phyloP scores from a whole-genome alignment of 2,888 invertebrate genomes.

The Thymelicus sylvestris region DNA sequence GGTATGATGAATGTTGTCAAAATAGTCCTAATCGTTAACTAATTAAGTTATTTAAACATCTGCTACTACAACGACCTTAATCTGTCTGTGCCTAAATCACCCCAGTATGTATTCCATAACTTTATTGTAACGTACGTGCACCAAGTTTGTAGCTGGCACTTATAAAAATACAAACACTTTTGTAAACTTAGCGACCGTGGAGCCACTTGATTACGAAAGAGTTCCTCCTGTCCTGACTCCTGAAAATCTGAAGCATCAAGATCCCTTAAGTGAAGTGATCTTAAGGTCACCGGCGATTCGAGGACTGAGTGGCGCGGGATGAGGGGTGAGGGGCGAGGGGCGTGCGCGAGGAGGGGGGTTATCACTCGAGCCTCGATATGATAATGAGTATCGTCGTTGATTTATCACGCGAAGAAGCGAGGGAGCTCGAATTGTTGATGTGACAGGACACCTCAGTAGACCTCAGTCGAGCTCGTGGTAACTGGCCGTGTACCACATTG shows the following conservation, averaged over 20 bases:
- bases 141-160: too few relatives aligned
- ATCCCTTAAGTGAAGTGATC: constrained; percentile 15
- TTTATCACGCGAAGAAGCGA: constrained; percentile 4
- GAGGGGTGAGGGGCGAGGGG: constrained; percentile 32
- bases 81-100: too few relatives aligned
- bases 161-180: background rate
- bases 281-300: constrained; percentile 5
- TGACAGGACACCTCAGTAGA: too few relatives aligned
- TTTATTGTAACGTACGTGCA: too few relatives aligned
- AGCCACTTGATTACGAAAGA: background rate
- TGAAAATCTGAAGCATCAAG: constrained; percentile 8
- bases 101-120: too few relatives aligned
- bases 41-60: too few relatives aligned
- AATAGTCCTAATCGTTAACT: too few relatives aligned
- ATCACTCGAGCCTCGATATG: constrained; percentile 47
- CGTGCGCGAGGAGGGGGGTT: too few relatives aligned
- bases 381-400: constrained; percentile 44
- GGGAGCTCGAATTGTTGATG: background rate
- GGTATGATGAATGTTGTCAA: too few relatives aligned
- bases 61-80: too few relatives aligned
- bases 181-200: background rate
- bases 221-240: background rate
- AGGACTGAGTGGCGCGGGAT: constrained; percentile 6
- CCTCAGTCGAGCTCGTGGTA: too few relatives aligned
- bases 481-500: too few relatives aligned